A percentile compares a stretch with the other conserved stretches of the same genome.
These are phyloP conservation scores for Brachyistius frenatus DNA, from an alignment of 2,113 vertebrate genomes.

Conservation along the genomic window DNA sequence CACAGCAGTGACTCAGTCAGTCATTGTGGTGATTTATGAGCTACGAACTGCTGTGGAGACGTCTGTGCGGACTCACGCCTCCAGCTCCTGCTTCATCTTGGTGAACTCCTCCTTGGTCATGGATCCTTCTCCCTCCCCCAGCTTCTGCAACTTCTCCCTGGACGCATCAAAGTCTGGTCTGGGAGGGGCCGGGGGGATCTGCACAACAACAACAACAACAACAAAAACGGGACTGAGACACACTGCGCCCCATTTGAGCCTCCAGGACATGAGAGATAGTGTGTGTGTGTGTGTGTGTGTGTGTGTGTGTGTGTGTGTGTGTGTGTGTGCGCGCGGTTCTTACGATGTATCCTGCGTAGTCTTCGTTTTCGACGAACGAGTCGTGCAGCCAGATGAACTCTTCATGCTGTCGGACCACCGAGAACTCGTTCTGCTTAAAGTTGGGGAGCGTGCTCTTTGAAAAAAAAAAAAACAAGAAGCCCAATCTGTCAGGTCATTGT, in stretches of 20 bases:
- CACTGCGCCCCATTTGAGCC: too few relatives aligned
- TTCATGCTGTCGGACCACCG: slow-evolving; percentile 97
- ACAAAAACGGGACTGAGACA: neutral
- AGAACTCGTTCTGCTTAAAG: slow-evolving; percentile 99
- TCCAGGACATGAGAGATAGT: too few relatives aligned
- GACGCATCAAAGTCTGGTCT: slow-evolving; percentile 98
- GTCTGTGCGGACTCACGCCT: slow-evolving; percentile 88
- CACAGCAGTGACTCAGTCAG: too few relatives aligned
- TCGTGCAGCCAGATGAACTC: slow-evolving; percentile 99
- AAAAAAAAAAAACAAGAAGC: neutral
- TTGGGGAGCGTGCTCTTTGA: slow-evolving; percentile 95
- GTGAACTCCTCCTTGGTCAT: slow-evolving; percentile 99
- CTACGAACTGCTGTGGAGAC: too few relatives aligned
- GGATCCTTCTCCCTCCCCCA: slow-evolving; percentile 98
- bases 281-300: neutral
- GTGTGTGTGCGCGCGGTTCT: slow-evolving; percentile 71
- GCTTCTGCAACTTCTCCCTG: slow-evolving; percentile 97
- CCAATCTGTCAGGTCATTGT: too few relatives aligned
- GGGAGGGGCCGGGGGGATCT: slow-evolving; percentile 98
- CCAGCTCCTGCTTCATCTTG: slow-evolving; percentile 99
- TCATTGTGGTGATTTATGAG: too few relatives aligned
- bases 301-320: neutral
- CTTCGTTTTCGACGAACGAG: slow-evolving; percentile 98
- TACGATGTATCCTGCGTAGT: slow-evolving; percentile 98
- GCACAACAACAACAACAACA: slow-evolving; percentile 9